Base-by-base conservation (phyloP, 2,888 invertebrate genomes). In the Meandrusa payeni region DNA sequence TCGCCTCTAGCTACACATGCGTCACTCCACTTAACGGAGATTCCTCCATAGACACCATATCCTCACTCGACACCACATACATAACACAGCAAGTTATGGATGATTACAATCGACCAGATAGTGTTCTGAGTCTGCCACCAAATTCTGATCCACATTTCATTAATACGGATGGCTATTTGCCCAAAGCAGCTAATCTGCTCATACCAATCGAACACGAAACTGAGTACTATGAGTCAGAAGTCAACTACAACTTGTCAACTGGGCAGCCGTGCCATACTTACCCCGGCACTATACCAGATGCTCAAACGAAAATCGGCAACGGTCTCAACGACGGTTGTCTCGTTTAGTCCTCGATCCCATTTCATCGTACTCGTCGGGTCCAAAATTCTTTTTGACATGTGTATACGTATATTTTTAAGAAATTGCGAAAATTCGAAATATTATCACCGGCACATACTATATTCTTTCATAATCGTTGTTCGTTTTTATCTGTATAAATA, bases 281-380 rank as follows among this genome's bases (percentile, higher is more conserved):
- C 58, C 85, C 81, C 20, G 64, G 69, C 41, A 72, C 78, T 23
- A 70, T 80, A 19, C 67, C 76, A 37, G 89, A 88, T 44, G 51
- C 73, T 24, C 89, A 89, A 61, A 57, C 61, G 15, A 89, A 89
- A 74, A 87, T 89, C 63, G 83, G 78, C 58, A 89, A 77, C 66
- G 89, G 88, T 58, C 79, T 90, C 55, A 91, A 91, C 64, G 91
- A 90, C 60, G 90, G 91, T 48, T 91, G 91, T 68, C 90, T 91
- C 76, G 91, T 91, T 62, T 91, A 89, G 82, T 55, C 48, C 50
- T 49, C 43, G 34, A 48, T 11, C 23, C 27, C 10, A 10, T 15
- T 11, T 28, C 17, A 44, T 26, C 19, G 31, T 41, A 58, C 61
- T 61, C 59, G 69, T 73, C 70, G 82, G 81, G 82, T 83, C 83